Base-by-base conservation (phyloP, 1,140 invertebrate species). In the Archivesica marissinica region DNA sequence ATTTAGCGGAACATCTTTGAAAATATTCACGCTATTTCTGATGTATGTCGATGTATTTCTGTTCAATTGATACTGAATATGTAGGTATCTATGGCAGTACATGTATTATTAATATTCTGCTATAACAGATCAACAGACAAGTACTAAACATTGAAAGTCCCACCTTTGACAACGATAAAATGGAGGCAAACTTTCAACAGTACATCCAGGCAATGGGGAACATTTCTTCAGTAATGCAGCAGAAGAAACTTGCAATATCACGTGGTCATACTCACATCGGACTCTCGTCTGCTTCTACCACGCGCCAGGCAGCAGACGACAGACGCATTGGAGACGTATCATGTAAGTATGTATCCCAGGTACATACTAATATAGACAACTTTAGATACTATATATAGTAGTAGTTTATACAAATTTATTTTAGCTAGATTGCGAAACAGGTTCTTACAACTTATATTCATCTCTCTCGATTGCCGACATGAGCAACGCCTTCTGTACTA, bases 71-170 rank as follows among this genome's bases (percentile, higher is more conserved):
- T n/a, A n/a, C n/a, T n/a, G n/a, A n/a, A n/a, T n/a, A n/a, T n/a
- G n/a, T n/a, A n/a, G n/a, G n/a, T n/a, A n/a, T n/a, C n/a, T n/a
- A n/a, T n/a, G n/a, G n/a, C n/a, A n/a, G n/a, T n/a, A n/a, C n/a
- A 15, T 75, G 20, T 75, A 30, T 75, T 41, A 0, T 52, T 79
- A 1, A n/a, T n/a, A n/a, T n/a, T n/a, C n/a, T n/a, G n/a, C n/a
- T n/a, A n/a, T 64, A 41, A 25, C 41, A 83, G 80, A 39, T 83
- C 64, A 70, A 85, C 44, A 25, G 82, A 41, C 59, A 86, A 44
- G 78, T 81, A 11, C 13, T 87, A 30, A 47, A 87, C n/a, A 85
- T 87, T 30, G 80, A 86, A 54, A 77, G 80, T 35, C 86, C 88
- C 33, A 28, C 50, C 0, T 89, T 89, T 70, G 86, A 89, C 25